These are phyloP conservation scores for Crotalus adamanteus DNA, from an alignment of 2,797 vertebrate species.

Conservation along the genomic window DNA sequence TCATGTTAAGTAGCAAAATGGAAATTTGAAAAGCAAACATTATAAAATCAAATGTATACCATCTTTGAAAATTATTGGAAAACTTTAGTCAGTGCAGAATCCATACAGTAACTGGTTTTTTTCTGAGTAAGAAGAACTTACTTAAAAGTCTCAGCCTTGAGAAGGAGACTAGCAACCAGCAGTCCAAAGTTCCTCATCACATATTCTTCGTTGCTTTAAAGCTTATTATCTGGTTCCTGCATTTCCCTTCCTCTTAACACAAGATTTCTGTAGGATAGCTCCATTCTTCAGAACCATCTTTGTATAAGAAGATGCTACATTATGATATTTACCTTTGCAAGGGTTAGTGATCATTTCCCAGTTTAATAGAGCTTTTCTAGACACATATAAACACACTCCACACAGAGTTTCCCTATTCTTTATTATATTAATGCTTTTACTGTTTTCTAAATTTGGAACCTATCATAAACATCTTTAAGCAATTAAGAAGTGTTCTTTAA, in stretches of 20 bases:
- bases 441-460: not conserved
- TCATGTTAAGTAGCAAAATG: not conserved
- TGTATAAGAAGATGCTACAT: not conserved
- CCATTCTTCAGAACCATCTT: not conserved
- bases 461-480: not conserved
- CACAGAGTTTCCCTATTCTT: not conserved
- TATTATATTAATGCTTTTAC: not conserved
- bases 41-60: not conserved
- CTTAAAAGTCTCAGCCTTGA: not conserved
- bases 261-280: not conserved
- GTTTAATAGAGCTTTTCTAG: not conserved
- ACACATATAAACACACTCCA: not conserved
- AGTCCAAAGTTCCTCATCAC: not conserved
- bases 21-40: not conserved
- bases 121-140: not conserved
- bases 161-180: not conserved
- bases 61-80: not conserved
- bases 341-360: not conserved
- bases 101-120: not conserved
- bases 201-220: not conserved
- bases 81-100: not conserved
- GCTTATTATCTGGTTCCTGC: not conserved
- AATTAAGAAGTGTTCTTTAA: not conserved
- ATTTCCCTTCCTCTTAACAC: not conserved
- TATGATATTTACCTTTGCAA: not conserved